phyloP scores from a whole-genome alignment of 2,797 vertebrate genomes.

The Uromys caudimaculatus region DNA sequence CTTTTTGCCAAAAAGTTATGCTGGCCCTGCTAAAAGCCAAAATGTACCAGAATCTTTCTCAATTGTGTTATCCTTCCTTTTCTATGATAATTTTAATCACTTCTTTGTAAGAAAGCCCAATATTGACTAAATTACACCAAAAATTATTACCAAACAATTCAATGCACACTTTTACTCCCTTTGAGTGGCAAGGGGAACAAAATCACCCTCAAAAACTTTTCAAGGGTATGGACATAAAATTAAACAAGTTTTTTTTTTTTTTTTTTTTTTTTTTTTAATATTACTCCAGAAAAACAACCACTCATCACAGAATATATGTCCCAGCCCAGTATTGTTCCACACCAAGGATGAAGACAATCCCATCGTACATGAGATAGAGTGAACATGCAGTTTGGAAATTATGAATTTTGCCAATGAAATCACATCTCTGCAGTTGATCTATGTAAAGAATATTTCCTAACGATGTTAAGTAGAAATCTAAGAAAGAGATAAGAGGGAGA shows the following conservation, averaged over 20 bases:
- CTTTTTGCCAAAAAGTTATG: slow-evolving; percentile 86
- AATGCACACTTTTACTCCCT: slow-evolving; percentile 82
- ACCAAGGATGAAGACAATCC: slow-evolving; percentile 72
- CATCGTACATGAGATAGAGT: slow-evolving; percentile 77
- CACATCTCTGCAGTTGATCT: background rate
- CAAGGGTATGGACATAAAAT: slow-evolving; percentile 68
- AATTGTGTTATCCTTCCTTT: slow-evolving; percentile 87
- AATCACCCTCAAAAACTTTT: slow-evolving; percentile 75
- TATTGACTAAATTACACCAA: slow-evolving; percentile 86
- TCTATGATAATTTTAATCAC: slow-evolving; percentile 85
- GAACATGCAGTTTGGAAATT: background rate
- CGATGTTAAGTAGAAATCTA: slow-evolving; percentile 13
- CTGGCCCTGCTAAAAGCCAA: slow-evolving; percentile 86
- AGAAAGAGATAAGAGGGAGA: background rate
- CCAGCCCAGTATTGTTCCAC: slow-evolving; percentile 7
- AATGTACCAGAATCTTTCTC: slow-evolving; percentile 87
- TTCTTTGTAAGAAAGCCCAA: slow-evolving; percentile 85
- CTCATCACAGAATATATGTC: slow-evolving; percentile 68
- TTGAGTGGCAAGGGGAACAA: slow-evolving; percentile 51
- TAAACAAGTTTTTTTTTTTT: slow-evolving; percentile 80
- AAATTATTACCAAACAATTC: slow-evolving; percentile 85
- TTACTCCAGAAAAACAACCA: slow-evolving; percentile 77
- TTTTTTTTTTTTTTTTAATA: slow-evolving; percentile 83
- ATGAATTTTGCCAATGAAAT: slow-evolving; percentile 66
- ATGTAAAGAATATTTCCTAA: slow-evolving; percentile 43